Percentiles rank a stretch among this genome's conserved stretches.
phyloP scores from a whole-genome alignment of 2,113 vertebrate genomes.

The Psammodynastes pulverulentus region DNA sequence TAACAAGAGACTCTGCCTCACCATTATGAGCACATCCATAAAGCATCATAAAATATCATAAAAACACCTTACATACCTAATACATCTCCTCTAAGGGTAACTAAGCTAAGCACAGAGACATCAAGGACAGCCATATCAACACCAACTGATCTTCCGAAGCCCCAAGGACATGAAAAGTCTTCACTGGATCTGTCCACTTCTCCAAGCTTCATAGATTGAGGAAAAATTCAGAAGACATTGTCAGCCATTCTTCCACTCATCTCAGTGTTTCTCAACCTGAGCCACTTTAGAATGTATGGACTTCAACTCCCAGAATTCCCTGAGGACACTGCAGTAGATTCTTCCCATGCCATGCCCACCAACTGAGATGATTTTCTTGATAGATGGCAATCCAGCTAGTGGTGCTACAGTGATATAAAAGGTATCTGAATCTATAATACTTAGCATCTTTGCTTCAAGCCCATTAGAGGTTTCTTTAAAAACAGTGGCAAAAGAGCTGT shows the following conservation, averaged over 20 bases:
- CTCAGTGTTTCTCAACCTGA: not conserved
- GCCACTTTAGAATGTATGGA: no score
- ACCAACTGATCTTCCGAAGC: not conserved
- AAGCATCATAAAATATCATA: not conserved
- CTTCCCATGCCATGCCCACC: not conserved
- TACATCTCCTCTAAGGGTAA: not conserved
- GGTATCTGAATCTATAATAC: no score
- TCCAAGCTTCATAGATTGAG: not conserved
- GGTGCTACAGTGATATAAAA: no score
- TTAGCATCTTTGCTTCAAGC: not conserved
- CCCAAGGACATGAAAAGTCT: no score
- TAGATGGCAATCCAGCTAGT: not conserved
- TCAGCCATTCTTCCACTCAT: not conserved
- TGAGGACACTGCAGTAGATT: not conserved
- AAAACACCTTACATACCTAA: no score
- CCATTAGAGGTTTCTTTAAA: not conserved
- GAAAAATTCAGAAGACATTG: no score
- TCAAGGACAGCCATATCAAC: no score
- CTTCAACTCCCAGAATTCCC: no score
- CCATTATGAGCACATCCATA: not conserved
- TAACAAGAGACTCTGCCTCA: not conserved
- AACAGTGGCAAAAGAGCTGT: not conserved
- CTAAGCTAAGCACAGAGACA: no score
- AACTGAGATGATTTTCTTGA: not conserved
- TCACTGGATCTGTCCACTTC: not conserved